Conservation (phyloP, 37 sponge, comb jelly and placozoan genomes). For the Crambe crambe region DNA sequence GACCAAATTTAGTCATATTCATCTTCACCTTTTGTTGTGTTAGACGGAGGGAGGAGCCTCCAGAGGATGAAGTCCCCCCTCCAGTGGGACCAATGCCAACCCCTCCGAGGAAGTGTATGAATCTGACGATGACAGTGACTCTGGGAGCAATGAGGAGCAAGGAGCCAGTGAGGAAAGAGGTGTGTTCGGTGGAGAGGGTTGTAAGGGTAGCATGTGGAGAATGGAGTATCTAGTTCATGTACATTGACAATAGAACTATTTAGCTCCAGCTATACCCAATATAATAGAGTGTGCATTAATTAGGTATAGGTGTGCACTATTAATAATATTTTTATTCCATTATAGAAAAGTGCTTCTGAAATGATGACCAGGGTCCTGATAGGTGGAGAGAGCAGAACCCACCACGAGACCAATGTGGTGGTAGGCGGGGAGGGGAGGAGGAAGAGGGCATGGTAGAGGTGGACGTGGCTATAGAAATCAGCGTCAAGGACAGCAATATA, state of each 20-base stretch:
- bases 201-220: no score
- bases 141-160: conserved; percentile 12
- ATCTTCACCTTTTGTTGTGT: no score
- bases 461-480: conserved; percentile 15
- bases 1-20: no score
- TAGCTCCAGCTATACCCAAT: no score
- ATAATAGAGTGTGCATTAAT: no score
- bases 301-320: no score
- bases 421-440: conserved; percentile 24
- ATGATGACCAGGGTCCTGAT: conserved; percentile 37
- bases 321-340: no score
- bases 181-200: no score
- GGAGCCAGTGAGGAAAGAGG: conserved; percentile 11
- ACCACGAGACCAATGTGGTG: no score
- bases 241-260: no score
- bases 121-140: conserved; percentile 3
- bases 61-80: background rate
- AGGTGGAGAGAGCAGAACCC: conserved; percentile 13
- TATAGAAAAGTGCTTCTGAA: conserved; percentile 32
- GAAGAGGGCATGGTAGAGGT: conserved; percentile 25
- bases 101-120: background rate
- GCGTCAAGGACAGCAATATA: no score
- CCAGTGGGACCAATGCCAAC: background rate
- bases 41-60: background rate
- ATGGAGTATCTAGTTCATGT: no score